These are phyloP conservation scores for Ephialtes manifestator DNA, from an alignment of 2,888 invertebrate species.

Conservation along the genomic window DNA sequence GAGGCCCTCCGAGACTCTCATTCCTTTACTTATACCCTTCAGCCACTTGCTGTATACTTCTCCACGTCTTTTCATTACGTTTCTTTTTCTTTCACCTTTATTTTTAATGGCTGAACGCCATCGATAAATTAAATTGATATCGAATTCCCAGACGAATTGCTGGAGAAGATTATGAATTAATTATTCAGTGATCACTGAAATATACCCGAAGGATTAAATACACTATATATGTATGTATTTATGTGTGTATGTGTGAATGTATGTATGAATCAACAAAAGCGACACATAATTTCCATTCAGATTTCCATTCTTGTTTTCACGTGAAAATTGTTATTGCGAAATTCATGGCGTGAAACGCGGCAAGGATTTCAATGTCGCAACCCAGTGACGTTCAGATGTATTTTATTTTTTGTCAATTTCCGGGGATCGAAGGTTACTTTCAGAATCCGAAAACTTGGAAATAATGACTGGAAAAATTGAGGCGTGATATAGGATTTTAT, in stretches of 20 bases:
- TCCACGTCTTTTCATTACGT: slow-evolving; percentile 40
- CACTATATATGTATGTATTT: not conserved
- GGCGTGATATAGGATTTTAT: no score
- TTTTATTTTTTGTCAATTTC: no score
- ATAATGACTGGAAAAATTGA: no score
- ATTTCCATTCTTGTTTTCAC: not conserved
- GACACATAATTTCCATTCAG: not conserved
- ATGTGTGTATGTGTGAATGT: no score
- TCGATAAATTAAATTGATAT: slow-evolving; percentile 55
- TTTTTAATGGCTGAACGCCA: slow-evolving; percentile 27
- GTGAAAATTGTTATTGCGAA: not conserved
- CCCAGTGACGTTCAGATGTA: no score
- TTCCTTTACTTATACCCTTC: slow-evolving; percentile 26
- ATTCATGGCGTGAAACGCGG: not conserved
- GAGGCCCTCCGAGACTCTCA: slow-evolving; percentile 39
- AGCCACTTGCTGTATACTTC: slow-evolving; percentile 26
- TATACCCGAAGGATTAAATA: not conserved
- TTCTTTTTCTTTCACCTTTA: slow-evolving; percentile 32
- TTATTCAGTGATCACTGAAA: slow-evolving; percentile 51
- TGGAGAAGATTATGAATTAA: slow-evolving; percentile 49
- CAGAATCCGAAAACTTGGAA: no score
- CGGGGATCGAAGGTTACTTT: no score
- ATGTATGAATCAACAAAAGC: not conserved
- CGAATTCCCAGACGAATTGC: slow-evolving; percentile 43
- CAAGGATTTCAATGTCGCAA: not conserved